Evolutionary conservation across 2,888 invertebrate species (phyloP).

Genomic region (Xanthorhoe designata): DNA sequence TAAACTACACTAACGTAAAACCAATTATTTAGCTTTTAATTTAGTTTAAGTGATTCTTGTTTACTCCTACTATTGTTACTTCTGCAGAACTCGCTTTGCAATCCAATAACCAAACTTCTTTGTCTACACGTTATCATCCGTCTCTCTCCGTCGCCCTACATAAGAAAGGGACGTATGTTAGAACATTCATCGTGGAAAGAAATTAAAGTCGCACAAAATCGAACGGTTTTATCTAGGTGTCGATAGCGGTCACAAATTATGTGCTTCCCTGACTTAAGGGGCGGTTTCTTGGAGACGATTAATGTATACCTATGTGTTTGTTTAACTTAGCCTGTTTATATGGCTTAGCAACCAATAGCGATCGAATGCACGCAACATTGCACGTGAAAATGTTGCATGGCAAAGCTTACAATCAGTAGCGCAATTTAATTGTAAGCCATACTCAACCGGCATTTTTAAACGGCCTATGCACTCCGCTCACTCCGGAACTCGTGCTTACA

Average conservation of each 20-base stretch:
- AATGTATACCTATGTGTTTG: background rate
- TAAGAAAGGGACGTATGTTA: constrained; percentile 60
- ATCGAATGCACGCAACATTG: no score
- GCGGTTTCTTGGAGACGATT: constrained; percentile 31
- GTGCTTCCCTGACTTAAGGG: constrained; percentile 73
- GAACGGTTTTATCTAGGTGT: constrained; percentile 83
- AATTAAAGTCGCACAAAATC: constrained; percentile 83
- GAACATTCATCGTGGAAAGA: constrained; percentile 80
- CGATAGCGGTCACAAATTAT: constrained; percentile 84
- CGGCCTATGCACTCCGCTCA: no score
- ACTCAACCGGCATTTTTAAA: no score
- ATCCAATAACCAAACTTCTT: constrained; percentile 72
- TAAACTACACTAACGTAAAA: no score
- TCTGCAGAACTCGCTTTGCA: constrained; percentile 35
- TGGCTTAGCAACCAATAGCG: no score
- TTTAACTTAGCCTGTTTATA: background rate
- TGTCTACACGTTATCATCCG: constrained; percentile 57
- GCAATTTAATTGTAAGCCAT: no score
- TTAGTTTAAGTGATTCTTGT: background rate
- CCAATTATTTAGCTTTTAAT: background rate
- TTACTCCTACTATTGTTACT: constrained; percentile 14
- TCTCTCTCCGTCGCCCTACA: constrained; percentile 54
- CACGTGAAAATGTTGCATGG: no score
- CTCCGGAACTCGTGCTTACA: no score
- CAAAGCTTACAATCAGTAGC: no score